phyloP scores from a whole-genome alignment of 2,888 invertebrate species.

The Xylota segnis region DNA sequence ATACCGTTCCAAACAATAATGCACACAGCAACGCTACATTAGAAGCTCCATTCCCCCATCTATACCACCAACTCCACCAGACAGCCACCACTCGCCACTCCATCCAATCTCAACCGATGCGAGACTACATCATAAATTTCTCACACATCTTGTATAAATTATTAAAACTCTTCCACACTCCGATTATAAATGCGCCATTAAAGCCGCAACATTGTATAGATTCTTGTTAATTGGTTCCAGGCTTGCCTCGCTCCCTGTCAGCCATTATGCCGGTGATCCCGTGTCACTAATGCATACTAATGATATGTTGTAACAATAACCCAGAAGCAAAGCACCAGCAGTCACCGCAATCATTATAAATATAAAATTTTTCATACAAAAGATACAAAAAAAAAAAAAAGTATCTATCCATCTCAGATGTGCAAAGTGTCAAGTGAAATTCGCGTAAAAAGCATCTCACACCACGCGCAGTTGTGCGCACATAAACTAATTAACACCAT shows the following conservation, averaged over 20 bases:
- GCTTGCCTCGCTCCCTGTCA: conserved; percentile 35
- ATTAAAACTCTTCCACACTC: conserved; percentile 32
- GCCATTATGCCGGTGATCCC: conserved; percentile 29
- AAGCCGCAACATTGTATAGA: conserved; percentile 61
- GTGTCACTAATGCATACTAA: conserved; percentile 59
- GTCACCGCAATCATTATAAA: conserved; percentile 31
- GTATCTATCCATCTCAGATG: conserved; percentile 19
- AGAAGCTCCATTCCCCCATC: neutral
- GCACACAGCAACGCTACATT: neutral
- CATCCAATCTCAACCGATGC: neutral
- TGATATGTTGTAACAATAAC: conserved; percentile 48
- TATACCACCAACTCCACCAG: neutral
- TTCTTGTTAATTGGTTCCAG: conserved; percentile 50
- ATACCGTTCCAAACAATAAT: neutral
- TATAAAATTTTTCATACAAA: conserved; percentile 13
- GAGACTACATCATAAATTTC: conserved; percentile 33
- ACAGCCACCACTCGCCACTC: conserved; percentile 1
- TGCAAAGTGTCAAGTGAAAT: conserved; percentile 60
- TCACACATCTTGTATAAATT: conserved; percentile 38
- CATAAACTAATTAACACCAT: conserved; percentile 70
- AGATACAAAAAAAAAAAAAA: conserved; percentile 6
- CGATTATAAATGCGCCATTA: conserved; percentile 51
- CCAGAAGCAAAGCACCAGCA: conserved; percentile 36
- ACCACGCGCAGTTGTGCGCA: conserved; percentile 28
- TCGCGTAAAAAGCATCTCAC: conserved; percentile 56